Conservation (phyloP, 1,140 invertebrate genomes). For the Triops cancriformis region DNA sequence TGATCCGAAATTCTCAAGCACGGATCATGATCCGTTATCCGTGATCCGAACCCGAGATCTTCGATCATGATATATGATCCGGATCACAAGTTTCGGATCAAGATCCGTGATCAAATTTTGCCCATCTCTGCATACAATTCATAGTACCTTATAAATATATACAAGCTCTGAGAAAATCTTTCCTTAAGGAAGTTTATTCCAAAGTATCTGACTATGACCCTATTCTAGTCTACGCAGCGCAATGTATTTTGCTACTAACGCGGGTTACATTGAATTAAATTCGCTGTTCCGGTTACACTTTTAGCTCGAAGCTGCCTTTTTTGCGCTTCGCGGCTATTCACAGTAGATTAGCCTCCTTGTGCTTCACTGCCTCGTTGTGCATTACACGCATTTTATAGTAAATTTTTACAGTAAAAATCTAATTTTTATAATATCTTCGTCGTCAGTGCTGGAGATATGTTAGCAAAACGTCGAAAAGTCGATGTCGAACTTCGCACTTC, state of each 20-base stretch:
- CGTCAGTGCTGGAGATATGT: not conserved
- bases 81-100: too few relatives aligned
- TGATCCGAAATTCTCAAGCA: too few relatives aligned
- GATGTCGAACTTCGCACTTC: constrained; percentile 26
- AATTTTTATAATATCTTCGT: too few relatives aligned
- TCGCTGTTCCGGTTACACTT: not conserved
- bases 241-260: not conserved
- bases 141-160: not conserved
- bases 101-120: too few relatives aligned
- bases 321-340: not conserved
- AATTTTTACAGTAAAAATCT: not conserved
- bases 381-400: not conserved
- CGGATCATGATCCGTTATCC: too few relatives aligned
- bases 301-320: not conserved
- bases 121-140: not conserved
- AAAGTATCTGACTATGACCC: not conserved
- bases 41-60: too few relatives aligned
- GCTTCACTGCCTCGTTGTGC: not conserved
- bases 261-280: not conserved
- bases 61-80: too few relatives aligned
- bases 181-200: not conserved
- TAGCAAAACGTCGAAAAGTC: constrained; percentile 23
- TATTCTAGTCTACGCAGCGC: not conserved
- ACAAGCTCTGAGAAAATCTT: not conserved
- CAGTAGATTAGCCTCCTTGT: not conserved